Evolutionary conservation across 2,797 vertebrate species (phyloP), one percentile per base, ranked within the genome.

Genomic region (Spondyliosoma cantharus): DNA sequence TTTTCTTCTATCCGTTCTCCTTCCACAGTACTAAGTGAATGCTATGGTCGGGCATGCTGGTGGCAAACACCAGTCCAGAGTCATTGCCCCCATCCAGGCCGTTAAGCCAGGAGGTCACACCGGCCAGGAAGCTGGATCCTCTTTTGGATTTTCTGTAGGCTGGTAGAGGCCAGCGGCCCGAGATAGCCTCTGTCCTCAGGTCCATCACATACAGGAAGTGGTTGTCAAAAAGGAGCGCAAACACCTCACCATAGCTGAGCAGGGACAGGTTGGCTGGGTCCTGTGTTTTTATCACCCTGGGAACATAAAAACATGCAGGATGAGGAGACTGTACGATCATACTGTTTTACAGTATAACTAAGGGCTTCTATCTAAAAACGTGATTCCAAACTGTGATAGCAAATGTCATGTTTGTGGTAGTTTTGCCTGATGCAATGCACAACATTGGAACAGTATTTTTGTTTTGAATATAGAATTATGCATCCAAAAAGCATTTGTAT

Each of bases 11-110:
- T 87, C 96, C 95, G 0, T 98, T 97, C 88, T 98, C 97, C 90
- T 97, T 99, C 98, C 98, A 99, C 91, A 99, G 94, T 57, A 99
- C 98, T 93, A 99, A 90, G 91, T 99, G 98, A 94, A 99, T 99
- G 95, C 98, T 99, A 94, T 99, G 97, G 92, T 99, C 98, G 0
- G 98, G 98, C 98, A 99, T 99, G 93, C 98, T 99, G 82, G 98
- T 99, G 86, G 98, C 98, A 80, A 99, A 99, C 89, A 99, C 97
- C 91, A 99, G 94, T 77, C 98, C 98, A 0, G 95, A 93, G 88
- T 99, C 98, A 74, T 99, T 99, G 87, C 88, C 94, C 42, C 97
- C 97, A 4, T 99, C 97, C 90, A 99, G 94, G 85, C 98, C 98
- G 0, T 99, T 96, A 58, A 99, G 95, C 98, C 98, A 99, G 56